Evolutionary conservation across 2,888 invertebrate species (phyloP), one percentile per base, ranked within the genome.

Genomic region (Agrochola circellaris): DNA sequence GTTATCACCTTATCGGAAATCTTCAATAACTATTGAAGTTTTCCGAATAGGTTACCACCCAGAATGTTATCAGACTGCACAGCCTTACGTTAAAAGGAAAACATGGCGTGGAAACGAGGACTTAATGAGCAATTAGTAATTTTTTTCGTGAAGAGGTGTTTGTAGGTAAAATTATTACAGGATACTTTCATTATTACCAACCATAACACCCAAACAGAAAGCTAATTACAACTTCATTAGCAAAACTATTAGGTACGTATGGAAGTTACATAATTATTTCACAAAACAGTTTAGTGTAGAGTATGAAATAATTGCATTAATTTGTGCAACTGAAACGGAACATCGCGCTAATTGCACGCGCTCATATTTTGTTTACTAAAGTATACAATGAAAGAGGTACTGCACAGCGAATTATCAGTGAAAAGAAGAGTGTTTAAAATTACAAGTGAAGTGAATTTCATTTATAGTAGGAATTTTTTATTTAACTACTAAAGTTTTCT

Each of bases 321-420:
- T 73, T 78, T 61, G 48, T 61, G 26, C 60, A 58, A 73, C 64
- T 56, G 48, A 73, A 69, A 51, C 20, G 38, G 30, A 58, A 13
- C 42, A 4, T 34, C 48, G 8, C 4, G 26, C 65, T 83, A 75
- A 84, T 84, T 84, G 82, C 56, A 70, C 60, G 60, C 51, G 54
- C 73, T 81, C 74, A 23, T 60, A 66, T 65, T 66, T 56, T 61
- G n/a, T 48, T 77, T 68, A 23, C 42, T 30, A 58, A 56, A 30
- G 2, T 60, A 6, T 60, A 30, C 23, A 74, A 42, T 68, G 30
- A 61, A 65, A 68, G 48, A 72, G 83, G 26, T 62, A 76, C 20
- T 65, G 6, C n/a, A 13, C 20, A 42, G 72, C 34, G 54, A 73
- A 81, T 72, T 83, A 73, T 69, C 5, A 48, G 70, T 71, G 54